Evolutionary conservation across 2,113 vertebrate species (phyloP).

Genomic region (Epinephelus cyanopodus): DNA sequence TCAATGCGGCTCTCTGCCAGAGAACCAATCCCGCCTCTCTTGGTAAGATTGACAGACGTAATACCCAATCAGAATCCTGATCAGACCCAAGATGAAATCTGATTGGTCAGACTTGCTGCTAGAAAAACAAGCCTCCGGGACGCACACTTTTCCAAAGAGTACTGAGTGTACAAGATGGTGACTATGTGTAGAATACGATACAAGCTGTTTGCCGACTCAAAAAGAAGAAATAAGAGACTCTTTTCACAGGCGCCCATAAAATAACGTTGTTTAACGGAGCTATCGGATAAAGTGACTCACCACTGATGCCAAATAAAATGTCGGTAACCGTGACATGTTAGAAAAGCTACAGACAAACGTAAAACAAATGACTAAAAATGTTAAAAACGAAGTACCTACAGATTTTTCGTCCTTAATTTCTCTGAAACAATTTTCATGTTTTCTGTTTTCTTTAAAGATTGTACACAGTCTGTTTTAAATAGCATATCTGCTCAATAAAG

Average conservation of each 20-base stretch:
- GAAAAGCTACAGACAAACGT: too few relatives aligned
- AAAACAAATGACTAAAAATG: too few relatives aligned
- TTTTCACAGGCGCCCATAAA: too few relatives aligned
- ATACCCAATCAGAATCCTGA: neutral
- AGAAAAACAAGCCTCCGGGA: neutral
- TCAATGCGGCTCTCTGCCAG: too few relatives aligned
- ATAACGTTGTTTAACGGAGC: too few relatives aligned
- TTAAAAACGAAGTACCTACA: too few relatives aligned
- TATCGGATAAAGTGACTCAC: too few relatives aligned
- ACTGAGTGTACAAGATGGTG: neutral
- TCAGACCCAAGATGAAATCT: fast-evolving
- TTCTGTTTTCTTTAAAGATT: neutral
- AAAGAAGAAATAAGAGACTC: too few relatives aligned
- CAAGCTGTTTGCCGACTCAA: neutral
- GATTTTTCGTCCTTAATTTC: too few relatives aligned
- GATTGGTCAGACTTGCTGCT: constrained; percentile 17
- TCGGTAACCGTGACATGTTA: too few relatives aligned
- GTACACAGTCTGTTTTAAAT: neutral
- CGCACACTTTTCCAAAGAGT: neutral
- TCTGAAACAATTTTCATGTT: neutral
- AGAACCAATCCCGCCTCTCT: neutral
- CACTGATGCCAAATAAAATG: too few relatives aligned
- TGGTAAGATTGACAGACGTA: neutral
- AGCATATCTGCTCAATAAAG: neutral
- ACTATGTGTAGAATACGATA: neutral